Percentiles rank a stretch among this genome's conserved stretches.
phyloP scores from a whole-genome alignment of 1,140 invertebrate species.

The Drosophila navojoa region DNA sequence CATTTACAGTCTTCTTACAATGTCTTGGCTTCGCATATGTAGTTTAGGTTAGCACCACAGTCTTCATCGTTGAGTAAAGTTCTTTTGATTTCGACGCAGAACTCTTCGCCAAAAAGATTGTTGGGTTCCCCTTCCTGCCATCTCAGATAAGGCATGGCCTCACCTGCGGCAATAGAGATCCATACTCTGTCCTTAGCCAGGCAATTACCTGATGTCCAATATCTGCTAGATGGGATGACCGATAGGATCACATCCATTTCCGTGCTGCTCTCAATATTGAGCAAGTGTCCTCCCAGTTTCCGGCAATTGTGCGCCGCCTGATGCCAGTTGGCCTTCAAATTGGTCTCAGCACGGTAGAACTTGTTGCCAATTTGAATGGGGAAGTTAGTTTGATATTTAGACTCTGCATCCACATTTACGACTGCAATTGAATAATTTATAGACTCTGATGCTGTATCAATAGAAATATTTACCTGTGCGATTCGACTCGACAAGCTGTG shows the following conservation, averaged over 20 bases:
- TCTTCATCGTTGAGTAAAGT: not conserved
- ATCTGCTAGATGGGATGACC: not conserved
- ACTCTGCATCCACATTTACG: not conserved
- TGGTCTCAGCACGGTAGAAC: slow-evolving; percentile 8
- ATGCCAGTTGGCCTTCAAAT: not conserved
- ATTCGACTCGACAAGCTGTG: slow-evolving; percentile 2
- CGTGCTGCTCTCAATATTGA: slow-evolving; percentile 16
- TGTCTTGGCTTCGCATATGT: slow-evolving; percentile 19
- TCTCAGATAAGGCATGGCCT: slow-evolving; percentile 6
- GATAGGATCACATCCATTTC: slow-evolving; percentile 23
- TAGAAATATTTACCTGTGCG: not conserved
- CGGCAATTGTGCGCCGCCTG: slow-evolving; percentile 22
- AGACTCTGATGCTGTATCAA: not conserved
- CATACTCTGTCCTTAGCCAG: not conserved
- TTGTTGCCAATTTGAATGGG: slow-evolving; percentile 30
- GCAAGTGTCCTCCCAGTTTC: slow-evolving; percentile 21
- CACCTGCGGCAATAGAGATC: slow-evolving; percentile 20
- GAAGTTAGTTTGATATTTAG: slow-evolving; percentile 3
- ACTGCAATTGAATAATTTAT: not conserved
- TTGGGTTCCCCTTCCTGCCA: slow-evolving; percentile 18
- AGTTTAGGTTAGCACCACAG: not conserved
- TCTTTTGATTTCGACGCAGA: not conserved
- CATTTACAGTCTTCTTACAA: not conserved
- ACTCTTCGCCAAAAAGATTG: not conserved
- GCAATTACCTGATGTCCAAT: slow-evolving; percentile 31